A percentile compares a stretch with the other conserved stretches of the same genome.
phyloP scores from a whole-genome alignment of 2,797 vertebrate species.

The Diplodus sargus region DNA sequence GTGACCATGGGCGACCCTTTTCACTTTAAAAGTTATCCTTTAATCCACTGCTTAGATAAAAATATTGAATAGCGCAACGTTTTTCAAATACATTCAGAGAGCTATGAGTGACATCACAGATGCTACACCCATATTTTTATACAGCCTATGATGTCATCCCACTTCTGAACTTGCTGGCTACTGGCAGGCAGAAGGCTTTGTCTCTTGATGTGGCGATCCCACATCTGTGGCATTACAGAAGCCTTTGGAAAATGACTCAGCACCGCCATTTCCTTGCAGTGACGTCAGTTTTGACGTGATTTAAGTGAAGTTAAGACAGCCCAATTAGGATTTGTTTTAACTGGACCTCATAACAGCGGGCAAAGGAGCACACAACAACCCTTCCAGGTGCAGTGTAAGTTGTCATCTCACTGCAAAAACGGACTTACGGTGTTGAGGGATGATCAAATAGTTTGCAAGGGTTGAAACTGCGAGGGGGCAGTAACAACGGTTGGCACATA shows the following conservation, averaged over 20 bases:
- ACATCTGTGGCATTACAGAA: constrained; percentile 31
- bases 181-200: constrained; percentile 1
- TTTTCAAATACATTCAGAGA: not conserved
- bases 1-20: not conserved
- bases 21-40: not conserved
- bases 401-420: not conserved
- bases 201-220: constrained; percentile 34
- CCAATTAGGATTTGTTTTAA: constrained; percentile 13
- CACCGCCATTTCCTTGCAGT: constrained; percentile 12
- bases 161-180: constrained; percentile 4
- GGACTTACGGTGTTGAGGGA: not conserved
- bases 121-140: constrained; percentile 15
- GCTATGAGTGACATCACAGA: constrained; percentile 7
- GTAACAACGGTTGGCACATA: constrained; percentile 22
- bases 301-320: constrained; percentile 13
- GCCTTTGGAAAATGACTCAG: constrained; percentile 25
- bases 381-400: not conserved
- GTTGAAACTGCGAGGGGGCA: constrained; percentile 5
- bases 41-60: not conserved
- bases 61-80: constrained; percentile 6
- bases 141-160: constrained; percentile 35
- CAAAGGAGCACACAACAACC: not conserved
- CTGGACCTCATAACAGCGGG: not conserved
- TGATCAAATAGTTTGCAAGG: constrained; percentile 17
- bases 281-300: constrained; percentile 28